Conservation (phyloP, 2,797 vertebrate genomes). For the Brachyrhaphis roseni region DNA sequence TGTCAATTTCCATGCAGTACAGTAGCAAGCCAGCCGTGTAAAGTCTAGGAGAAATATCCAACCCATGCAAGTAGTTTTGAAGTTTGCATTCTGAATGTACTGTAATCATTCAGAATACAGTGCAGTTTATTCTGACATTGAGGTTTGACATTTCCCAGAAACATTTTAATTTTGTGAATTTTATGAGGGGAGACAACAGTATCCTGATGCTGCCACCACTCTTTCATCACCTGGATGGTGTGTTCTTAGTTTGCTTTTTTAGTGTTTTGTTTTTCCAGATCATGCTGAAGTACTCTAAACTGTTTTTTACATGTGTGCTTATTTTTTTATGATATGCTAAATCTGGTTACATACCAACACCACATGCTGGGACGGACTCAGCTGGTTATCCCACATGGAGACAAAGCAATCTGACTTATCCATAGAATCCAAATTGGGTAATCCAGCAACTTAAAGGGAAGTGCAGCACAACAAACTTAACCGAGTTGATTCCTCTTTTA, state of each 20-base stretch:
- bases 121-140: neutral
- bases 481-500: slow-evolving; percentile 33
- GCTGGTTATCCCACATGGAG: neutral
- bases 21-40: neutral
- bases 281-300: neutral
- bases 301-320: neutral
- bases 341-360: neutral
- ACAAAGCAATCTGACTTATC: neutral
- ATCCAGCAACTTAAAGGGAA: slow-evolving; percentile 49
- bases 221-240: neutral
- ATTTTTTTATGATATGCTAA: neutral
- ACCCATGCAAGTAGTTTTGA: neutral
- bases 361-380: neutral
- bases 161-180: neutral
- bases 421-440: slow-evolving; percentile 7
- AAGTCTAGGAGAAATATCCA: neutral
- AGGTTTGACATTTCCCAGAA: neutral
- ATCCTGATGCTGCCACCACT: neutral
- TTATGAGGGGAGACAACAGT: too few species aligned
- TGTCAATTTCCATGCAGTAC: neutral
- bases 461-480: slow-evolving; percentile 35
- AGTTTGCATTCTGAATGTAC: neutral
- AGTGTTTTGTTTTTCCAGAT: neutral
- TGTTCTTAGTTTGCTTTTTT: neutral
- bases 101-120: neutral